Conservation (phyloP, 2,888 invertebrate species). For the Melikaiella ostensackeni region DNA sequence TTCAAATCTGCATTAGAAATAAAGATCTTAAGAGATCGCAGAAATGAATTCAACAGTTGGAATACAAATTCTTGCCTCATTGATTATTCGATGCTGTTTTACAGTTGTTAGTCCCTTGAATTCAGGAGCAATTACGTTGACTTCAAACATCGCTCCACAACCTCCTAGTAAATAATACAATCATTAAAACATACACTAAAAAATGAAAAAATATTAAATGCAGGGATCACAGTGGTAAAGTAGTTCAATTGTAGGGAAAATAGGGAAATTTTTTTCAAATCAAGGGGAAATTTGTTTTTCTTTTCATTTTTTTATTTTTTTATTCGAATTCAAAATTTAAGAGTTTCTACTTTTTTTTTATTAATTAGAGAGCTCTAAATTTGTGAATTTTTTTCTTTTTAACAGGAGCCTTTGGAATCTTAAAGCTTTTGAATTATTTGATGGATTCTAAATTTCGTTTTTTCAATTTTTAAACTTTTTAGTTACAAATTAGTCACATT, state of each 20-base stretch:
- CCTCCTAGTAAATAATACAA: conserved; percentile 79
- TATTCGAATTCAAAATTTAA: too few species aligned
- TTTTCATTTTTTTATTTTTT: too few species aligned
- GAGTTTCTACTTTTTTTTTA: too few species aligned
- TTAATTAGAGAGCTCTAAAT: too few species aligned
- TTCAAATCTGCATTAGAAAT: conserved; percentile 32
- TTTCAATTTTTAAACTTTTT: too few species aligned
- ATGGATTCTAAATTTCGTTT: too few species aligned
- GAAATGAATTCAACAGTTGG: not conserved
- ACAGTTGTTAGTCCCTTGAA: conserved; percentile 85
- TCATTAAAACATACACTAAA: conserved; percentile 31
- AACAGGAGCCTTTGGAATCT: too few species aligned
- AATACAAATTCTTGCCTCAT: conserved; percentile 77
- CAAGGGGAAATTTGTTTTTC: too few species aligned
- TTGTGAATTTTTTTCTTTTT: too few species aligned
- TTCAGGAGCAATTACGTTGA: conserved; percentile 83
- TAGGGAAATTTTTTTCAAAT: not conserved
- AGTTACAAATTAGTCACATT: too few species aligned
- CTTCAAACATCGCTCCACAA: conserved; percentile 90
- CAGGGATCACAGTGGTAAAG: too few species aligned
- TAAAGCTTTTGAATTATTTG: too few species aligned
- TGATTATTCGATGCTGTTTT: conserved; percentile 87
- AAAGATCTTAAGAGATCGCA: not conserved
- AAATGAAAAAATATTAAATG: not conserved
- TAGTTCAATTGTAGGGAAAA: not conserved